Percentiles rank a stretch among this genome's conserved stretches.
Evolutionary conservation across 2,113 vertebrate species (phyloP).

Genomic region (Numida meleagris): DNA sequence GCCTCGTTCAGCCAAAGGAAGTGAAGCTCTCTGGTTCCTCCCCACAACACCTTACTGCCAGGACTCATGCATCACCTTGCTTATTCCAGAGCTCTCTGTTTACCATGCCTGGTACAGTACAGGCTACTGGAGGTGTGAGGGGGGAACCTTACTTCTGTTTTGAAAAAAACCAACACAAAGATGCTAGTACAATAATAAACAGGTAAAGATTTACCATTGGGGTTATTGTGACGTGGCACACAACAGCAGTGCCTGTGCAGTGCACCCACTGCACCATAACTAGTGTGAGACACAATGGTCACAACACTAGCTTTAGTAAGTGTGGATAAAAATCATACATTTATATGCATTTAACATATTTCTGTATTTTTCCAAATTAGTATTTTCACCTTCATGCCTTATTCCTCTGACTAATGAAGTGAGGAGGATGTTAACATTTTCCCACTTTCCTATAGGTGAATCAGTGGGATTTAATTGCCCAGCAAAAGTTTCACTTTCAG

Average conservation of each 20-base stretch:
- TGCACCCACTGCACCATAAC: background rate
- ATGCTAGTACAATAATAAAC: background rate
- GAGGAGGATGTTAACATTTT: fast-evolving
- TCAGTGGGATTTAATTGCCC: background rate
- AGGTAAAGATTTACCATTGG: background rate
- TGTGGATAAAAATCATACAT: background rate
- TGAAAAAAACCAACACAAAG: background rate
- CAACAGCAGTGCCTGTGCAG: background rate
- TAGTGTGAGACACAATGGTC: background rate
- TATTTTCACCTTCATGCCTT: background rate
- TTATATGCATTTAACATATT: background rate
- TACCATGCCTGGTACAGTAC: no score
- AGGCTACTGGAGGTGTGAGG: no score
- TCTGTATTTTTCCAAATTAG: background rate
- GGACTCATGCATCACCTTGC: background rate
- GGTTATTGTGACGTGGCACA: background rate
- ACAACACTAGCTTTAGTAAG: background rate
- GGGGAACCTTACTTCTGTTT: background rate
- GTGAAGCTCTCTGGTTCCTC: background rate
- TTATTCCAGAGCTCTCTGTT: background rate
- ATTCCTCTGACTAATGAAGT: background rate
- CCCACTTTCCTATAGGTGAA: background rate
- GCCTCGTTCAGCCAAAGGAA: background rate
- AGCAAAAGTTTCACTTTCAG: background rate
- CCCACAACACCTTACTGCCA: background rate